Evolutionary conservation across 1,140 invertebrate species (phyloP), one percentile per base, ranked within the genome.

Genomic region (Notospermus geniculatus): DNA sequence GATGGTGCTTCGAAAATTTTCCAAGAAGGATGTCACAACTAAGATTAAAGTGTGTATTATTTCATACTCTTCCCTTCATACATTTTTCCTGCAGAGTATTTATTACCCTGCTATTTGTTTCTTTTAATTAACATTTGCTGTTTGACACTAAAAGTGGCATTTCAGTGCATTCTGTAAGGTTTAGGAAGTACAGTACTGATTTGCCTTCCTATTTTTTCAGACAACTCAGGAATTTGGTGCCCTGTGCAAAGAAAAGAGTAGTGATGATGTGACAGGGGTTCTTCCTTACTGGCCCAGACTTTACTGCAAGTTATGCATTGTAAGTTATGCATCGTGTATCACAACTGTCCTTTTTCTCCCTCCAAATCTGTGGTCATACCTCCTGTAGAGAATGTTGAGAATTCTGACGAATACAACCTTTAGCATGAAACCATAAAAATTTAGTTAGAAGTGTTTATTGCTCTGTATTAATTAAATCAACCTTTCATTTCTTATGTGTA

Each of bases 41-140:
- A 93, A 91, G 80, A 84, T 89, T 36, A 94, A 93, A 83, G 89
- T 90, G n/a, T n/a, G n/a, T n/a, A n/a, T n/a, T n/a, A n/a, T n/a
- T n/a, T n/a, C n/a, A n/a, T n/a, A n/a, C n/a, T n/a, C n/a, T n/a
- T n/a, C n/a, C n/a, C n/a, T n/a, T n/a, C n/a, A n/a, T n/a, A n/a
- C n/a, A n/a, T n/a, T n/a, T n/a, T 90, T n/a, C n/a, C n/a, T n/a
- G n/a, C n/a, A n/a, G n/a, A n/a, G n/a, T n/a, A n/a, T n/a, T n/a
- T n/a, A n/a, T n/a, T n/a, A n/a, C n/a, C n/a, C n/a, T n/a, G n/a
- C n/a, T n/a, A n/a, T n/a, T n/a, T n/a, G n/a, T n/a, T n/a, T n/a
- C n/a, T n/a, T n/a, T n/a, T n/a, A n/a, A n/a, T n/a, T n/a, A n/a
- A n/a, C n/a, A n/a, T n/a, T n/a, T n/a, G n/a, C n/a, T n/a, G n/a